Evolutionary conservation across 2,113 vertebrate genomes (phyloP).

Genomic region (Rhegmatorhina hoffmannsi): DNA sequence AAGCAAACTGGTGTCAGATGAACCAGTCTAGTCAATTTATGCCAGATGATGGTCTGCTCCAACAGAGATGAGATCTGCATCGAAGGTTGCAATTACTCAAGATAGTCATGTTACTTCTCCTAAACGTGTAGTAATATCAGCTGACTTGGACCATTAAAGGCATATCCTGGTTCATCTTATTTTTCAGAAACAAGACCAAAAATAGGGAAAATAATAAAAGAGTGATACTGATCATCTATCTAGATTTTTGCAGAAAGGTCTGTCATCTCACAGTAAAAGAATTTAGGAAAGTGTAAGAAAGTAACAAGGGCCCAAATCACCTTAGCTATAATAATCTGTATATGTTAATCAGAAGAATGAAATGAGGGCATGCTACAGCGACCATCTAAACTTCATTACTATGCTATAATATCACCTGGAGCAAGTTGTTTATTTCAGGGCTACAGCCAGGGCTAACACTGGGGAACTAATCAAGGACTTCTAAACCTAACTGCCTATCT

Average conservation of each 20-base stretch:
- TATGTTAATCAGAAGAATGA: constrained; percentile 18
- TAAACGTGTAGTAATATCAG: neutral
- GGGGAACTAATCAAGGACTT: constrained; percentile 47
- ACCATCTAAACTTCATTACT: neutral
- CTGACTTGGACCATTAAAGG: neutral
- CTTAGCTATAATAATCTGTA: neutral
- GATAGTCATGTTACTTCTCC: neutral
- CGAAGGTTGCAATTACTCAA: neutral
- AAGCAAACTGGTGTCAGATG: neutral
- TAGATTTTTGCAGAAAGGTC: neutral
- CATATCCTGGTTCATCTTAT: neutral
- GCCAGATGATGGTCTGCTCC: neutral
- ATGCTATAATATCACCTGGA: neutral
- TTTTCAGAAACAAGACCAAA: neutral
- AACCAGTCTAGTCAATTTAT: neutral
- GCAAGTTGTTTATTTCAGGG: constrained; percentile 19
- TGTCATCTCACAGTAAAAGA: neutral
- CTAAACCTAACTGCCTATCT: constrained; percentile 12
- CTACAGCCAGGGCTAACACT: neutral
- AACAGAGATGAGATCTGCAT: neutral
- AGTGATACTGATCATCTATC: neutral
- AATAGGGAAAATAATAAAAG: neutral
- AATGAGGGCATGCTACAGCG: neutral
- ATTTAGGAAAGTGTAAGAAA: neutral
- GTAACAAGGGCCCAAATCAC: neutral